Evolutionary conservation across 2,797 vertebrate species (phyloP).

Genomic region (Ptychobarbus kaznakovi): DNA sequence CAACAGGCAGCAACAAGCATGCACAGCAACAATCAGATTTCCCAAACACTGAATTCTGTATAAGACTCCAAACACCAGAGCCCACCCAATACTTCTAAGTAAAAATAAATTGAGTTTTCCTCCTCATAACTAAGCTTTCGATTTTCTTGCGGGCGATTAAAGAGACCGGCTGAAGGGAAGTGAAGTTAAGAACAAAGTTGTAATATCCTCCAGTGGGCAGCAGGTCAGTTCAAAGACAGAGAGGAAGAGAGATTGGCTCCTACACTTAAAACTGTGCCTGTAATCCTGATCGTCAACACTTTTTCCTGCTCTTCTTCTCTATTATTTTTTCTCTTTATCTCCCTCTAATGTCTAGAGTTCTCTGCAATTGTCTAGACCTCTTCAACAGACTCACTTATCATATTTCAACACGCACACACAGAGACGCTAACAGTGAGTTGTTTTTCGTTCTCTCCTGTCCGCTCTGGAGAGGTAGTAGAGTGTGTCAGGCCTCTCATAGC

Average conservation of each 20-base stretch:
- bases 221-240: constrained; percentile 37
- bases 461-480: constrained; percentile 59
- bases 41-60: background rate
- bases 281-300: constrained; percentile 37
- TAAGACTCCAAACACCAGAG: constrained; percentile 37
- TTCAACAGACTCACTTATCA: constrained; percentile 49
- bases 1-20: background rate
- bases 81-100: background rate
- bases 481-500: constrained; percentile 62
- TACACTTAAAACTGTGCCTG: constrained; percentile 25
- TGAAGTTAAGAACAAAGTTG: constrained; percentile 34
- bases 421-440: constrained; percentile 37
- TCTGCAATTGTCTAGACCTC: constrained; percentile 48
- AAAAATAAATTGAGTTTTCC: constrained; percentile 7
- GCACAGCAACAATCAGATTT: constrained; percentile 9
- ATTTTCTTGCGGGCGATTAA: constrained; percentile 15
- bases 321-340: constrained; percentile 36
- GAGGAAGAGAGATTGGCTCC: constrained; percentile 30
- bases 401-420: constrained; percentile 43
- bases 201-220: constrained; percentile 9
- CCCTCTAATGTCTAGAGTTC: constrained; percentile 49
- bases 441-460: constrained; percentile 52
- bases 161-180: constrained; percentile 14
- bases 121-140: constrained; percentile 23
- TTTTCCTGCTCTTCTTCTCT: constrained; percentile 27